Conservation (phyloP, 2,113 vertebrate genomes). For the Erinaceus europaeus region DNA sequence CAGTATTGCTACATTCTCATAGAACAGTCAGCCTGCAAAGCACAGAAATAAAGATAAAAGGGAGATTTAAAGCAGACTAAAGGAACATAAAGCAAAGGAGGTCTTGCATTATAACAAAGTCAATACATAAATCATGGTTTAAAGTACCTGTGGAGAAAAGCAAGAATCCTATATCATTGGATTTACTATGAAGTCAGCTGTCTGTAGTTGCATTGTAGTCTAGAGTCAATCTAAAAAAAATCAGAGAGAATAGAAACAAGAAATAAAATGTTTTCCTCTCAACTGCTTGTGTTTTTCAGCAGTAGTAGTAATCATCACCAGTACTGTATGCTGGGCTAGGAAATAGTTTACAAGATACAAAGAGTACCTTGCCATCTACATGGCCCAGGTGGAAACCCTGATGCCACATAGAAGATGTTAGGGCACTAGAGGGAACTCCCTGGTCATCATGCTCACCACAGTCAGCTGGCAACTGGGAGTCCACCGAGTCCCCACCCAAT, state of each 20-base stretch:
- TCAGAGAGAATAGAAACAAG: neutral
- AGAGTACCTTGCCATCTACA: no score
- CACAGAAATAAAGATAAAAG: no score
- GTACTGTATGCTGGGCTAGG: neutral
- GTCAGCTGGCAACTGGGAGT: no score
- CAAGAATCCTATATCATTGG: neutral
- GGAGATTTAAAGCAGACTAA: neutral
- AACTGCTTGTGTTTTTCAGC: neutral
- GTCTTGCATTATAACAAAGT: neutral
- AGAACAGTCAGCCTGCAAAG: no score
- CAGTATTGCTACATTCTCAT: no score
- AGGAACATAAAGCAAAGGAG: neutral
- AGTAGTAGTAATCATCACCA: neutral
- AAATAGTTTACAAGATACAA: no score
- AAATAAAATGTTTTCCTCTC: neutral
- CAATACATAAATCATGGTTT: neutral
- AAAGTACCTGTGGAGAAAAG: neutral
- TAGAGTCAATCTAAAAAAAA: neutral
- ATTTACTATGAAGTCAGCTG: neutral
- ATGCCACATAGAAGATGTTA: no score
- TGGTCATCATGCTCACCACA: no score
- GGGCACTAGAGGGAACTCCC: no score
- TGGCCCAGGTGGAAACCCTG: no score
- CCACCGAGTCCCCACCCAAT: no score
- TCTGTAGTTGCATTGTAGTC: neutral